Percentiles rank a stretch among this genome's conserved stretches.
Evolutionary conservation across 2,888 invertebrate species (phyloP).

Genomic region (Lepidochitona cinerea): DNA sequence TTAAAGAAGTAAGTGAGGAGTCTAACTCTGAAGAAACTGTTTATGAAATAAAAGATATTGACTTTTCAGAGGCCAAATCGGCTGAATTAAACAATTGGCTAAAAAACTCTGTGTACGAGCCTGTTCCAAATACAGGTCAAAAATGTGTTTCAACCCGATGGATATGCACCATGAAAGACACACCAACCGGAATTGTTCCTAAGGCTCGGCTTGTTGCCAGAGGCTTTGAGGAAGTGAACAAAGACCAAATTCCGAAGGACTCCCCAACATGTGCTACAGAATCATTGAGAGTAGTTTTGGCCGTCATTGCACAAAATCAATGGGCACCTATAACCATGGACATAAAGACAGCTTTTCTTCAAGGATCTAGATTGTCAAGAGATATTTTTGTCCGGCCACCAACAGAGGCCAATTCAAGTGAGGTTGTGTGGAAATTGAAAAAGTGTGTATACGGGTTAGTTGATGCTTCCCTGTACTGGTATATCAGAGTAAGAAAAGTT

Average conservation of each 20-base stretch:
- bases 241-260: constrained; percentile 3
- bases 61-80: too few species aligned
- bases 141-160: constrained; percentile 15
- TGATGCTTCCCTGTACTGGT: neutral
- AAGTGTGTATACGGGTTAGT: neutral
- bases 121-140: neutral
- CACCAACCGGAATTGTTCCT: neutral
- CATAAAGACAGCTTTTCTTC: constrained; percentile 16
- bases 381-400: neutral
- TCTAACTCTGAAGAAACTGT: too few species aligned
- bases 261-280: constrained; percentile 14
- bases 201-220: constrained; percentile 17
- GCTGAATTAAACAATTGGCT: too few species aligned
- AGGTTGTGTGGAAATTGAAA: neutral
- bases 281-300: constrained; percentile 8
- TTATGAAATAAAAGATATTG: too few species aligned
- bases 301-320: constrained; percentile 15
- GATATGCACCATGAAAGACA: constrained; percentile 19
- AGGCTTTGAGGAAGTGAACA: too few species aligned
- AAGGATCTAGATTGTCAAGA: neutral
- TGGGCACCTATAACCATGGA: constrained; percentile 19
- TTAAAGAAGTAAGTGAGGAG: neutral
- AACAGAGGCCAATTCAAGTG: neutral
- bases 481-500: neutral
- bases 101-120: neutral